phyloP scores from a whole-genome alignment of 2,113 vertebrate genomes.

The Neodon shergylaensis region DNA sequence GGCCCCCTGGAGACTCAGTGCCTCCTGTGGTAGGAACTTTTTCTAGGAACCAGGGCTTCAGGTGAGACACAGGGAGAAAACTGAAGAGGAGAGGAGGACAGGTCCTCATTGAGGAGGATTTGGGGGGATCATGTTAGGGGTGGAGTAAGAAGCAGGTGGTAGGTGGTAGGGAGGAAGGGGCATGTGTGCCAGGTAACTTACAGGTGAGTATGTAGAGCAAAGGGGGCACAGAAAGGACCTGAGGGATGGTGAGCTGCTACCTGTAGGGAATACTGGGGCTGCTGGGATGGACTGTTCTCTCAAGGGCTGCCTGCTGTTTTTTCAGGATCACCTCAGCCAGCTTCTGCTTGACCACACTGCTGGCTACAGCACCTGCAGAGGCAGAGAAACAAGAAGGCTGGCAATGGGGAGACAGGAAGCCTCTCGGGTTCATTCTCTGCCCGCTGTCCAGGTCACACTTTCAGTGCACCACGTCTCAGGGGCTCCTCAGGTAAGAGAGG shows the following conservation, averaged over 20 bases:
- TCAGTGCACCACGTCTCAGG: rapidly evolving
- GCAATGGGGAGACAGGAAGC: background rate
- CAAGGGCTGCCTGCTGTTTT: conserved; percentile 92
- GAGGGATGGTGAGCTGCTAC: conserved; percentile 77
- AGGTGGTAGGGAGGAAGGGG: too few species aligned
- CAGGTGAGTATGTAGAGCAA: background rate
- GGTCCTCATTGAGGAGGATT: background rate
- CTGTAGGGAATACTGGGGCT: conserved; percentile 87
- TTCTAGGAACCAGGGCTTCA: background rate
- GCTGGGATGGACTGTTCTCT: conserved; percentile 85
- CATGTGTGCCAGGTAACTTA: rapidly evolving
- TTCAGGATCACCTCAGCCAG: conserved; percentile 94
- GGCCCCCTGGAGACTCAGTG: background rate
- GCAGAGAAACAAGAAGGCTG: background rate
- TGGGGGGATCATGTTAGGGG: too few species aligned
- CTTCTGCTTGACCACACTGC: conserved; percentile 94
- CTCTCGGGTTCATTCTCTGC: background rate
- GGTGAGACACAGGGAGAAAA: background rate
- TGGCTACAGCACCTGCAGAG: conserved; percentile 92
- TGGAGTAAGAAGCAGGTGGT: background rate
- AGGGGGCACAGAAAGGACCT: too few species aligned
- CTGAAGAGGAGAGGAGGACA: background rate
- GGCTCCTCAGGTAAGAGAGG: background rate
- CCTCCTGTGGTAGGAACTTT: background rate
- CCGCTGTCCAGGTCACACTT: rapidly evolving